Percentiles rank a stretch among this genome's conserved stretches.
phyloP scores from a whole-genome alignment of 2,113 vertebrate species.

The Promerops cafer region DNA sequence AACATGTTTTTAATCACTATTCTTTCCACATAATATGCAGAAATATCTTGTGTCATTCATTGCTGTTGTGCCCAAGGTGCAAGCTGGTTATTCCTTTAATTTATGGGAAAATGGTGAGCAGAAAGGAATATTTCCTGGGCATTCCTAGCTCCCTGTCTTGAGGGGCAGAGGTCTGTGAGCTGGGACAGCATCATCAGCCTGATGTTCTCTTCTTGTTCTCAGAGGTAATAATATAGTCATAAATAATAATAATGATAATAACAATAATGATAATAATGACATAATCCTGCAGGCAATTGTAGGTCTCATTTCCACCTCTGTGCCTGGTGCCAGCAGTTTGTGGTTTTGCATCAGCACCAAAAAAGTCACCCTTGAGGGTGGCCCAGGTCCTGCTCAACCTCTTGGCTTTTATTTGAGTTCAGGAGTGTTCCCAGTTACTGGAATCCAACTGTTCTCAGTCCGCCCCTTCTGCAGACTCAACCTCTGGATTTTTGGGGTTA shows the following conservation, averaged over 20 bases:
- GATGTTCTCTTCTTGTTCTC: background rate
- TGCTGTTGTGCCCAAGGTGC: background rate
- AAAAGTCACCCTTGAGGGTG: background rate
- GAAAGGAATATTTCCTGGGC: background rate
- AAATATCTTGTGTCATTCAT: background rate
- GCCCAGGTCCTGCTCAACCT: background rate
- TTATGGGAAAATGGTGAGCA: background rate
- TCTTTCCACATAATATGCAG: background rate
- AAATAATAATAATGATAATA: background rate
- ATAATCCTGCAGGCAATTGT: background rate
- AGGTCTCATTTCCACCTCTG: background rate
- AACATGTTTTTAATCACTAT: background rate
- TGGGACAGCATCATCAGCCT: background rate
- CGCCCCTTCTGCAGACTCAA: background rate
- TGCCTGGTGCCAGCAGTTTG: background rate
- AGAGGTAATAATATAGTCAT: background rate
- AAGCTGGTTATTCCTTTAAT: background rate
- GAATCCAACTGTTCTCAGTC: background rate
- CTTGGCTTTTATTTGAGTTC: background rate
- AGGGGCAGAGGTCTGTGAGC: background rate
- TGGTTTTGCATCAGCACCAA: background rate
- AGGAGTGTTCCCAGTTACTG: background rate
- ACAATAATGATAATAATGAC: background rate
- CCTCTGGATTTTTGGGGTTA: background rate
- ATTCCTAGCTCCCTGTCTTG: background rate